Evolutionary conservation across 2,888 invertebrate genomes (phyloP).

Genomic region (Mystacides longicornis): DNA sequence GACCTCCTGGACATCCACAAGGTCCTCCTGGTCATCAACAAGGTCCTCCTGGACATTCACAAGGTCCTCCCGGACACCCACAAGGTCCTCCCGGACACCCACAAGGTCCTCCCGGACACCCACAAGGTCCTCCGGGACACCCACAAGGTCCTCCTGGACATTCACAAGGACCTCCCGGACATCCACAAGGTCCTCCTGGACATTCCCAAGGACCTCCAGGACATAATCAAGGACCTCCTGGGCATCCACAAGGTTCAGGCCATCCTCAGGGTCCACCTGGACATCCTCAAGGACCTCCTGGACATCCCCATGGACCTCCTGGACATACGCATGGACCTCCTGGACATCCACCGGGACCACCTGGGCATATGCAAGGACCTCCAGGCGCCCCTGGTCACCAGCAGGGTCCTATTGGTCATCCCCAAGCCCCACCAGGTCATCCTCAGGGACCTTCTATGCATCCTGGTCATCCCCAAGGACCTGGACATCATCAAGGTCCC

Average conservation of each 20-base stretch:
- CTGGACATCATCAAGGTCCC: slow-evolving; percentile 15
- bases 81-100: slow-evolving; percentile 33
- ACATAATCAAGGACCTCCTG: slow-evolving; percentile 35
- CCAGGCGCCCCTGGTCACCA: slow-evolving; percentile 19
- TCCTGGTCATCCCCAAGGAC: slow-evolving; percentile 15
- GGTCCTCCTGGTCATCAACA: slow-evolving; percentile 30
- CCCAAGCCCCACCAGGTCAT: slow-evolving; percentile 16
- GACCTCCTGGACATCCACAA: slow-evolving; percentile 11
- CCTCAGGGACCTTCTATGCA: slow-evolving; percentile 32
- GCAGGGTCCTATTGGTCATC: slow-evolving; percentile 18
- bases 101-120: slow-evolving; percentile 29
- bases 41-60: slow-evolving; percentile 41
- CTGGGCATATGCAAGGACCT: slow-evolving; percentile 11
- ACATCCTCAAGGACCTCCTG: slow-evolving; percentile 18
- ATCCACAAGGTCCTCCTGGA: slow-evolving; percentile 35
- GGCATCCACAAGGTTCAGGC: slow-evolving; percentile 25
- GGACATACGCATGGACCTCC: slow-evolving; percentile 22
- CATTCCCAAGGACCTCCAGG: slow-evolving; percentile 40
- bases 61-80: slow-evolving; percentile 34
- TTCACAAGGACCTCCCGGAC: slow-evolving; percentile 40
- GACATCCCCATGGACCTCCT: slow-evolving; percentile 32
- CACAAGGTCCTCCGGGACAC: slow-evolving; percentile 31
- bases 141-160: slow-evolving; percentile 33
- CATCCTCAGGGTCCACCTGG: slow-evolving; percentile 14
- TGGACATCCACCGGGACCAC: slow-evolving; percentile 24